Conservation (phyloP, 2,797 vertebrate species). For the Hydrolagus colliei region DNA sequence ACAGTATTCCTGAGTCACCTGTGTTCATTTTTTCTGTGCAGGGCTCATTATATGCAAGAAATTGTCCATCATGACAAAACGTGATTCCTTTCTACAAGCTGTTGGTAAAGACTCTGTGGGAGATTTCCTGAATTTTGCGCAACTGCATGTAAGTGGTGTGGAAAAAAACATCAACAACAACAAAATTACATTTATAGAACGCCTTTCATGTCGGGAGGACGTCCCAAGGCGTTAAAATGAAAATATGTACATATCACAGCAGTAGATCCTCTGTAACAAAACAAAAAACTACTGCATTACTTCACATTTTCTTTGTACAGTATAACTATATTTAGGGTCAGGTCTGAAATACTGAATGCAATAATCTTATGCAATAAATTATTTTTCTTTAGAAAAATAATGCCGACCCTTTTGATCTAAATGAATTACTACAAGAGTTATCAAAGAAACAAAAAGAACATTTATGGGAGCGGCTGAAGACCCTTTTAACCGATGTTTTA, state of each 20-base stretch:
- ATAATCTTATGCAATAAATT: too few species aligned
- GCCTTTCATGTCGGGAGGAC: too few species aligned
- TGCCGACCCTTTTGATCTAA: constrained; percentile 68
- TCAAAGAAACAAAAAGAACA: constrained; percentile 68
- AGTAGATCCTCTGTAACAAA: too few species aligned
- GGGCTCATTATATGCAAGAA: neutral
- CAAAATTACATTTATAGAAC: too few species aligned
- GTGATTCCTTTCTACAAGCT: constrained; percentile 64
- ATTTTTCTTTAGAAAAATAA: constrained; percentile 59
- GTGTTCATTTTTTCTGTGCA: neutral
- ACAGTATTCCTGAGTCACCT: neutral
- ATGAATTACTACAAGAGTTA: constrained; percentile 81
- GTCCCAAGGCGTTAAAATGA: too few species aligned
- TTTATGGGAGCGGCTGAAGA: constrained; percentile 68
- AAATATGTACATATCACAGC: too few species aligned
- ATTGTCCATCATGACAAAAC: constrained; percentile 62
- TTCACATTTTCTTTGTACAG: too few species aligned
- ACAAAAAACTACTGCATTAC: too few species aligned
- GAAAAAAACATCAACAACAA: too few species aligned
- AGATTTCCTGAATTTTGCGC: constrained; percentile 70
- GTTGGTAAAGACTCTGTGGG: constrained; percentile 61
- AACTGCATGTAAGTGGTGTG: constrained; percentile 67
- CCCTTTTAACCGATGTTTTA: constrained; percentile 60
- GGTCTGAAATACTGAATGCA: too few species aligned
- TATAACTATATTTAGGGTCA: too few species aligned